Evolutionary conservation across 2,113 vertebrate species (phyloP), one percentile per base, ranked within the genome.

Genomic region (Odocoileus virginianus): DNA sequence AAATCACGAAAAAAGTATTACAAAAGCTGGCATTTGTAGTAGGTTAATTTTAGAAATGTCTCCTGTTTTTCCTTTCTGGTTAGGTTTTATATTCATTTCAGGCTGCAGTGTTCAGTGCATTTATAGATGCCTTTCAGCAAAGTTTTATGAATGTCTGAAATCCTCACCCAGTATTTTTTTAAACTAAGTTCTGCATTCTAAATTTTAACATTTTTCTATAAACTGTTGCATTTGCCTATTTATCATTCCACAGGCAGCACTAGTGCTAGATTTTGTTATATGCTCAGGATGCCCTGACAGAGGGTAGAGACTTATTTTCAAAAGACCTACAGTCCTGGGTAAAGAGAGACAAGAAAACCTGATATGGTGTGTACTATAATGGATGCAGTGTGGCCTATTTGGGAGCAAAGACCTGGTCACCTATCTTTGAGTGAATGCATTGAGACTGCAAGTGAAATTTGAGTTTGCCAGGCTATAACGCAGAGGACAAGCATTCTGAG

Each of bases 51-150:
- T 87, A 55, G n/a, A 78, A 79, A 19, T 3, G 23, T 74, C 45
- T 89, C 64, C 88, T 74, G 0, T 30, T 71, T 92, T 97, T 83
- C 54, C 21, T 71, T 92, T 94, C 19, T 9, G 15, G 13, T 57
- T 52, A 52, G 21, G 58, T 14, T 97, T 98, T 95, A 17, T 52
- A 43, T 81, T 92, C 45, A 74, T 95, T 88, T 94, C 50, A 84
- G 60, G 55, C 58, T 71, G 11, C 36, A 74, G 6, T 83, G n/a
- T 74, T 64, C 10, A 3, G 4, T 89, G 19, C 23, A 88, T 97
- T 94, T 67, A 4, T 88, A 55, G 17, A 86, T 91, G 43, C 9
- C 43, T 95, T 97, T 92, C 86, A 81, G 81, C 11, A 45, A 94
- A 92, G 10, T 78, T 76, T 76, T 27, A 52, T 95, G 45, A 94